Evolutionary conservation across 1,140 invertebrate species (phyloP).

Genomic region (Cyclargus thomasi): DNA sequence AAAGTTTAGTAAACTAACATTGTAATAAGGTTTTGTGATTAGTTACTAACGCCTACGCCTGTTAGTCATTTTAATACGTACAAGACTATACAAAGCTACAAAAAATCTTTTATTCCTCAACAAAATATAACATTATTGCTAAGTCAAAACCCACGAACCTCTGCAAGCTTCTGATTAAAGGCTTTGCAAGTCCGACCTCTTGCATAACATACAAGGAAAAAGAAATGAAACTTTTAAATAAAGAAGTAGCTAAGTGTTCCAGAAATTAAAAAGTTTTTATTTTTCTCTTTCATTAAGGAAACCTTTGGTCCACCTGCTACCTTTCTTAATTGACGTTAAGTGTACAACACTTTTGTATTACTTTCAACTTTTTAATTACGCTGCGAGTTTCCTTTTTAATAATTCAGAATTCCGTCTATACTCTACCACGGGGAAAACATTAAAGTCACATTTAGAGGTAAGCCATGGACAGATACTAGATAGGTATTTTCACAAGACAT

Average conservation of each 20-base stretch:
- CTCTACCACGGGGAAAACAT: too few species aligned
- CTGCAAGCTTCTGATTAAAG: slow-evolving; percentile 10
- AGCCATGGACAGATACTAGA: too few species aligned
- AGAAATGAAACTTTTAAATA: neutral
- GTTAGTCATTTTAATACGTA: neutral
- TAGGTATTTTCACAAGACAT: too few species aligned
- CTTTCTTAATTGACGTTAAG: neutral
- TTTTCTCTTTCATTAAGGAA: neutral
- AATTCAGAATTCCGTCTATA: neutral
- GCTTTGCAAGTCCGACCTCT: slow-evolving; percentile 2
- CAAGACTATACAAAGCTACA: neutral
- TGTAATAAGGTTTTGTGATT: too few species aligned
- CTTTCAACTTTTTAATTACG: neutral
- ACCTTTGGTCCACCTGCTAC: slow-evolving; percentile 2
- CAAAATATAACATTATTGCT: neutral
- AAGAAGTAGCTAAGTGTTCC: neutral
- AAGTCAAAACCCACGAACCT: neutral
- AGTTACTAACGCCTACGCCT: too few species aligned
- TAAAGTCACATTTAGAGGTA: too few species aligned
- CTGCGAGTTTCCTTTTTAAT: neutral
- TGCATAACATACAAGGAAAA: slow-evolving; percentile 12
- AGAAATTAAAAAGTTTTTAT: neutral
- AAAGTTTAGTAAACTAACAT: too few species aligned
- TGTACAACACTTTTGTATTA: neutral
- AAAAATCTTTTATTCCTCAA: neutral